Base-by-base conservation (phyloP, 2,797 vertebrate species). In the Takifugu rubripes region DNA sequence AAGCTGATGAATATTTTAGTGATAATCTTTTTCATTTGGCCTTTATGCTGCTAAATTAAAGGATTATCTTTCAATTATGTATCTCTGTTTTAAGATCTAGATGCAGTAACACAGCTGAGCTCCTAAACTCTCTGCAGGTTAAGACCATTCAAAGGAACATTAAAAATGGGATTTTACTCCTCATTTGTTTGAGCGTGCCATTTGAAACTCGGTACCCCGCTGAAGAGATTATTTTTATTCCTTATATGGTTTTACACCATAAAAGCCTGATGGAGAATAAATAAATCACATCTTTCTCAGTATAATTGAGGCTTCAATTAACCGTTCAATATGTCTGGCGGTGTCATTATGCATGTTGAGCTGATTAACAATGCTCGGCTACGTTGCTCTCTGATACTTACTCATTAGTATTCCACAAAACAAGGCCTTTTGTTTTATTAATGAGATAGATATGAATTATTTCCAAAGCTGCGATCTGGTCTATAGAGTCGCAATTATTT, bases 11-110 rank as follows among this genome's bases (percentile, higher is more conserved):
- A 70, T 42, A 54, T 43, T 70, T 53, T 64, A 21, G 40, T 56
- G 47, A 54, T 69, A 48, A 55, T 61, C 67, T 54, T 54, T 21
- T 70, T 60, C 46, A 70, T 29, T 40, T 14, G 44, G 26, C 16
- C 17, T 66, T 70, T 64, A 42, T 73, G 50, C 52, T 49, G 10
- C 46, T 66, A 36, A 77, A 78, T 61, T 29, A 57, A 54, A 16
- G 40, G 49, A 68, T 78, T 68, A 65, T 64, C 53, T 51, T 52
- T 80, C 55, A 79, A 78, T 79, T 68, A 65, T 60, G 54, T 73
- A 36, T 62, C 45, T 57, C 49, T 64, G 12, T 2, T 40, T 14
- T 40, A 40, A 40, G 12, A 40, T 40, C 12, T 14, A 40, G 36
- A 14, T 40, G 36, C 36, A 40, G 36, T 36, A 36, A 40, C 36